Percentiles rank a stretch among this genome's conserved stretches.
phyloP scores from a whole-genome alignment of 2,797 vertebrate genomes.

The Crocidura indochinensis region DNA sequence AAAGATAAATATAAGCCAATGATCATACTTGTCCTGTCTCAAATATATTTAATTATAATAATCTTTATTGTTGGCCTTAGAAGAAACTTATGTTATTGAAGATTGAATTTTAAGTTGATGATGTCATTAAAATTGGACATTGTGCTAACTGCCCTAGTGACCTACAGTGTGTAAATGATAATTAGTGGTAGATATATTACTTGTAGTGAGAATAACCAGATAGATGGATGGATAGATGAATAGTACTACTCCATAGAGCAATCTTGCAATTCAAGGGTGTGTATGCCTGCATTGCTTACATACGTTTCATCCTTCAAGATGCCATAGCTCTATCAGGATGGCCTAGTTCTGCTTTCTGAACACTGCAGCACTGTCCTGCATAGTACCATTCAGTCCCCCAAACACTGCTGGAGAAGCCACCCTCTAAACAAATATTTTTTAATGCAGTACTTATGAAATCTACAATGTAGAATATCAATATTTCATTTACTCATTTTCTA shows the following conservation, averaged over 20 bases:
- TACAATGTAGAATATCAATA: slow-evolving; percentile 19
- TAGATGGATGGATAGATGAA: background rate
- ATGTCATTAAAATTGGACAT: background rate
- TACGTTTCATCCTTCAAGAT: too few relatives aligned
- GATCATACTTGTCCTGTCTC: background rate
- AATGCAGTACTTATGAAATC: background rate
- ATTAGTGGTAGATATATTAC: background rate
- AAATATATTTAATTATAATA: background rate
- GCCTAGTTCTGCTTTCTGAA: too few relatives aligned
- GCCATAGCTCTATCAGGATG: too few relatives aligned
- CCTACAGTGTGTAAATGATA: slow-evolving; percentile 31
- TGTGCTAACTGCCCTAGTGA: slow-evolving; percentile 51
- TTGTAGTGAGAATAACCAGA: slow-evolving; percentile 53
- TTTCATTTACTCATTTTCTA: slow-evolving; percentile 29
- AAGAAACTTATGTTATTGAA: background rate
- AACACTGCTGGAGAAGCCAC: too few relatives aligned
- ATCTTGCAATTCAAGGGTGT: background rate
- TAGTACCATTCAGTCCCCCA: too few relatives aligned
- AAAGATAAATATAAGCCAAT: slow-evolving; percentile 8
- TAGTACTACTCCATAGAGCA: background rate
- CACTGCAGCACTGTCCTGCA: too few relatives aligned
- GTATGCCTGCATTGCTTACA: too few relatives aligned
- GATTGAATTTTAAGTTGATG: slow-evolving; percentile 27
- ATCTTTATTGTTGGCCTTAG: slow-evolving; percentile 36
- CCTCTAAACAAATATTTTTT: too few relatives aligned